phyloP scores from a whole-genome alignment of 2,113 vertebrate genomes.

The Prolemur simus region DNA sequence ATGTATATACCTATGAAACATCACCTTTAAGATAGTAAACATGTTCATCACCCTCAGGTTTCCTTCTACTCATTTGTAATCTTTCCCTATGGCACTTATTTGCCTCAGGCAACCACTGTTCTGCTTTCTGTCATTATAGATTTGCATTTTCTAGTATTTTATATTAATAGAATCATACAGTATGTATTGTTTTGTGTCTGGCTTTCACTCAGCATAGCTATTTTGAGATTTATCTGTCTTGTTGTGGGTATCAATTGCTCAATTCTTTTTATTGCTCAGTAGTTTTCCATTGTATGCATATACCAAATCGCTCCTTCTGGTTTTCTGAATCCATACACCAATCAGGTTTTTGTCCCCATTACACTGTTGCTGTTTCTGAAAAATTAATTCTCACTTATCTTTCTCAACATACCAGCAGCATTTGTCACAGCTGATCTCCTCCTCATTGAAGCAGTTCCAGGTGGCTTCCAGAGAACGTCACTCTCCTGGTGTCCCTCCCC shows the following conservation, averaged over 20 bases:
- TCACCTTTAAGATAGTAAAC: neutral
- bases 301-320: neutral
- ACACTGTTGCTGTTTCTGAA: neutral
- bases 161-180: neutral
- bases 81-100: neutral
- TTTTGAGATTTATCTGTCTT: constrained; percentile 4
- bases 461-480: neutral
- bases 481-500: neutral
- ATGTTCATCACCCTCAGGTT: neutral
- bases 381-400: neutral
- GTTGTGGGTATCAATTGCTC: neutral
- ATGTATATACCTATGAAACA: neutral
- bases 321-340: neutral
- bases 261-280: constrained; percentile 1
- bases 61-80: neutral
- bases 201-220: neutral
- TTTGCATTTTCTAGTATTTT: constrained; percentile 32
- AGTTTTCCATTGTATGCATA: neutral
- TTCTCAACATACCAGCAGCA: neutral
- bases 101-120: neutral
- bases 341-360: neutral
- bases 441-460: neutral
- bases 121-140: neutral
- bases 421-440: neutral
- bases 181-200: neutral